Conservation (phyloP, 2,888 invertebrate species). For the Cryptops parisi region DNA sequence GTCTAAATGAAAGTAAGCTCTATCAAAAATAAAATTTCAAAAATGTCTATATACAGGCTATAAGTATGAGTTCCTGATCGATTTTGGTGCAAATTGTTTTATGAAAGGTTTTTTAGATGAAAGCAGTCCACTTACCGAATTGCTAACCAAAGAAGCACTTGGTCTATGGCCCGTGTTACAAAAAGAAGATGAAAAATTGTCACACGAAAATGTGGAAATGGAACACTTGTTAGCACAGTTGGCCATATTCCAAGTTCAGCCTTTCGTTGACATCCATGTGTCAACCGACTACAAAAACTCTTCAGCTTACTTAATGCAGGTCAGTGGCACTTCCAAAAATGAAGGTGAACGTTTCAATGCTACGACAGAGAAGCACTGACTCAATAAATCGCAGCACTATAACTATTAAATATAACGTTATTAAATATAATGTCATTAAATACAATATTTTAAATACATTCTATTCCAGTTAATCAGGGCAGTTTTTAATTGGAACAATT, state of each 20-base stretch:
- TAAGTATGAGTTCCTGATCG: not conserved
- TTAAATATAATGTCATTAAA: too few species aligned
- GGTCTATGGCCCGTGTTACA: conserved; percentile 30
- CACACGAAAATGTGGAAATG: conserved; percentile 22
- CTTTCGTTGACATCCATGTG: conserved; percentile 30
- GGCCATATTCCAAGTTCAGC: conserved; percentile 31
- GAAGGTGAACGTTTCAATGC: too few species aligned
- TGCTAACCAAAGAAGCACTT: conserved; percentile 26
- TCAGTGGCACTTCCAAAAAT: conserved; percentile 20
- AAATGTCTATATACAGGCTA: too few species aligned
- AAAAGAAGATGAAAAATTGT: conserved; percentile 22
- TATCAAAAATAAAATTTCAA: conserved; percentile 13
- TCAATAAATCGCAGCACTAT: too few species aligned
- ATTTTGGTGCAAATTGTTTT: not conserved
- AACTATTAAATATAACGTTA: too few species aligned
- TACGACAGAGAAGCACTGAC: too few species aligned
- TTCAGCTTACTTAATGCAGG: conserved; percentile 34
- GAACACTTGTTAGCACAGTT: conserved; percentile 28
- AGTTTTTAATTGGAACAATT: too few species aligned
- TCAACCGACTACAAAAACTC: conserved; percentile 35
- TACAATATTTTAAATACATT: too few species aligned
- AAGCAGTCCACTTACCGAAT: conserved; percentile 24
- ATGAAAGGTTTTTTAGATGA: conserved; percentile 9
- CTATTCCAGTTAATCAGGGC: too few species aligned
- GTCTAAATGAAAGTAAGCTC: conserved; percentile 32